phyloP scores from a whole-genome alignment of 1,140 invertebrate species.

The Portunus trituberculatus region DNA sequence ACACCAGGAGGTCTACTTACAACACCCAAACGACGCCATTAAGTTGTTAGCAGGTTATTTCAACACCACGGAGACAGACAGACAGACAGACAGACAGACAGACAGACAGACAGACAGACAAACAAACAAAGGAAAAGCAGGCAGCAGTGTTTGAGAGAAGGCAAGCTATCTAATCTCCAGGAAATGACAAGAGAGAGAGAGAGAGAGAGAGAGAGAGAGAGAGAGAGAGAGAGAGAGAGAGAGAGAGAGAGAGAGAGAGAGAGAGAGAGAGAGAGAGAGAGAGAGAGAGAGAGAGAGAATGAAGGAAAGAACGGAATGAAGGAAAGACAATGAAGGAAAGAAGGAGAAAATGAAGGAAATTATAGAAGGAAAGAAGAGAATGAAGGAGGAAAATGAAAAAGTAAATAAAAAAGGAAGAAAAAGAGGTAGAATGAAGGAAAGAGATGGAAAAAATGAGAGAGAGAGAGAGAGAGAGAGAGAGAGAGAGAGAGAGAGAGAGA shows the following conservation, averaged over 20 bases:
- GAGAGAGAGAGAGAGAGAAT: not conserved
- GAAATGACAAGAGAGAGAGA: not conserved
- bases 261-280: not conserved
- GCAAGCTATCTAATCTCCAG: not conserved
- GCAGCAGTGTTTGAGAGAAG: too few relatives aligned
- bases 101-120: not conserved
- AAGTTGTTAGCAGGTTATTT: too few relatives aligned
- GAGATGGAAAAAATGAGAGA: not conserved
- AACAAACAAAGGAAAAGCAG: not conserved
- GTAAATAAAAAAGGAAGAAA: too few relatives aligned
- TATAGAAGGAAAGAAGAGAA: too few relatives aligned
- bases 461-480: constrained; percentile 2
- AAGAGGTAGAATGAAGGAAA: not conserved
- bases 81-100: not conserved
- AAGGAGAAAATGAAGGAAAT: not conserved
- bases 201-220: not conserved
- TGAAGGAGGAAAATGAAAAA: too few relatives aligned
- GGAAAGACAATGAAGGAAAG: not conserved
- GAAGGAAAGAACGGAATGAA: too few relatives aligned
- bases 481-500: not conserved
- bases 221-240: not conserved
- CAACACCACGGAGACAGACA: too few relatives aligned
- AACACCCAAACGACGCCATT: not conserved
- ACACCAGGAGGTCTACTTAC: not conserved
- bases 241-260: not conserved